Conservation (phyloP, 2,113 vertebrate species). For the Choloepus hoffmanni region DNA sequence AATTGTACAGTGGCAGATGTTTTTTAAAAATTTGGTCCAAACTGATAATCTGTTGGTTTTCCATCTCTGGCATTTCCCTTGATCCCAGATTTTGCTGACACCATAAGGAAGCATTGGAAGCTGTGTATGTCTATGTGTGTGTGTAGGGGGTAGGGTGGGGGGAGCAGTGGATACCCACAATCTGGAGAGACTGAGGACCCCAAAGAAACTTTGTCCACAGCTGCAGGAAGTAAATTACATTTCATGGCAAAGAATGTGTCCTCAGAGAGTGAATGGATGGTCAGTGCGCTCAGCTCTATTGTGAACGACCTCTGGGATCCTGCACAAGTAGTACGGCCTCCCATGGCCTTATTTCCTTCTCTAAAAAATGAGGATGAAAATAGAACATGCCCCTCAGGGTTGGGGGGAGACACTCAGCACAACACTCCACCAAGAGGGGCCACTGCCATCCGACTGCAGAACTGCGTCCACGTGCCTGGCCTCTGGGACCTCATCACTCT, state of each 20-base stretch:
- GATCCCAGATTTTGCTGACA: background rate
- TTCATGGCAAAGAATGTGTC: background rate
- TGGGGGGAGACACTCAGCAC: accelerated
- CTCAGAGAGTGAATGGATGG: background rate
- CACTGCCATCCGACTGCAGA: accelerated
- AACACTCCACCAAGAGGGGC: accelerated
- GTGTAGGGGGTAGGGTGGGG: background rate
- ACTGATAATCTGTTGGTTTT: background rate
- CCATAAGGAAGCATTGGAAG: background rate
- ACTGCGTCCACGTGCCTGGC: accelerated
- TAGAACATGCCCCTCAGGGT: background rate
- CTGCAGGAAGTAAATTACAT: background rate
- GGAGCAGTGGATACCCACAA: accelerated
- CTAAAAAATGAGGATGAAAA: background rate
- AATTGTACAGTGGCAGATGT: background rate
- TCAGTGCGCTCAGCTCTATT: background rate
- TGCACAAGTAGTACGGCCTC: background rate
- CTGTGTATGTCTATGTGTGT: background rate
- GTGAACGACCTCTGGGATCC: background rate
- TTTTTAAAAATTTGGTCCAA: background rate
- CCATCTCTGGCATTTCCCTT: background rate
- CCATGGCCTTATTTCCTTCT: background rate
- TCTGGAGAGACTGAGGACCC: background rate
- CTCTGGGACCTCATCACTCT: background rate
- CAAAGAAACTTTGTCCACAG: background rate